Percentiles rank a stretch among this genome's conserved stretches.
These are phyloP conservation scores for Chrysocyon brachyurus DNA, from an alignment of 2,797 vertebrate species.

Conservation along the genomic window DNA sequence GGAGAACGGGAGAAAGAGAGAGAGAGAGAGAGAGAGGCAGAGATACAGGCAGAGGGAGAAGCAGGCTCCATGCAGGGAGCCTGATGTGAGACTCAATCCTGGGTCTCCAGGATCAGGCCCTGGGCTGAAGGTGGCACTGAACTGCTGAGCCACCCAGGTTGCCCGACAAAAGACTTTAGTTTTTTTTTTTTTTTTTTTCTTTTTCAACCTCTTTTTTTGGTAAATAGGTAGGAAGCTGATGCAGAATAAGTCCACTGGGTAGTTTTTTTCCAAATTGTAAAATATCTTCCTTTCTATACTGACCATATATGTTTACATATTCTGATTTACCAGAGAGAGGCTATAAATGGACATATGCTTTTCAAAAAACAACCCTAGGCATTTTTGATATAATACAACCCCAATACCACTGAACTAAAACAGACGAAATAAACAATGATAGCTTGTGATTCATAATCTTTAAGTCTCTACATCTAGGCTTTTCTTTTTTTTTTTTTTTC, in stretches of 20 bases:
- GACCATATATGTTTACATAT: not conserved
- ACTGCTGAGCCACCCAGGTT: no score
- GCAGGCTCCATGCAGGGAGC: no score
- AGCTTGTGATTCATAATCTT: not conserved
- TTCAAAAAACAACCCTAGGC: not conserved
- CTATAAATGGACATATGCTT: not conserved
- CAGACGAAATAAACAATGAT: not conserved
- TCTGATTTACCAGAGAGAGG: not conserved
- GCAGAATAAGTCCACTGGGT: not conserved
- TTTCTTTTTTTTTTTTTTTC: not conserved
- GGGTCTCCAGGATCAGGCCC: no score
- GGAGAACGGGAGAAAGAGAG: no score
- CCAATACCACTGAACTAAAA: constrained; percentile 62
- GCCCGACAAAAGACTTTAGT: not conserved
- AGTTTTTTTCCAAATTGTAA: constrained; percentile 7
- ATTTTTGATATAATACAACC: not conserved
- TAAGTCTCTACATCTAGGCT: not conserved
- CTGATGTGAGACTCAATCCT: no score
- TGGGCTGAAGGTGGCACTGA: no score
- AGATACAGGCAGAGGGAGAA: no score
- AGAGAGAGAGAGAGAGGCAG: no score
- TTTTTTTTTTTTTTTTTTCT: not conserved
- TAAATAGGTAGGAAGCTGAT: not conserved
- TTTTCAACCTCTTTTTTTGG: not conserved
- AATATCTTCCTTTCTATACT: constrained; percentile 18